A percentile compares a stretch with the other conserved stretches of the same genome.
phyloP scores from a whole-genome alignment of 2,888 invertebrate species.

The Gandaritis pyraliata region DNA sequence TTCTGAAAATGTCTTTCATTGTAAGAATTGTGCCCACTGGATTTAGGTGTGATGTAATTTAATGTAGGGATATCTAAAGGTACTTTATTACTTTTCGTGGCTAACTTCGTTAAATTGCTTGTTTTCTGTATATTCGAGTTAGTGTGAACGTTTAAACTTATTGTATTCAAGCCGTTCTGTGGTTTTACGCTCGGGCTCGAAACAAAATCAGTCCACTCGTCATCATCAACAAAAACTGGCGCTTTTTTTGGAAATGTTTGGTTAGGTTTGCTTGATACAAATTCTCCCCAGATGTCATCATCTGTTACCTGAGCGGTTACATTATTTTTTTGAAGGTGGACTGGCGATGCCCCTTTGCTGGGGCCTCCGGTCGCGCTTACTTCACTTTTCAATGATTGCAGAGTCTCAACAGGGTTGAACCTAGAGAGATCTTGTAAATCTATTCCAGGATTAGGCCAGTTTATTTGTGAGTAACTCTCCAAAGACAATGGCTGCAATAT shows the following conservation, averaged over 20 bases:
- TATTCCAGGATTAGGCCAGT: conserved; percentile 86
- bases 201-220: conserved; percentile 81
- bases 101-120: conserved; percentile 55
- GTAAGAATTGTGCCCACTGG: conserved; percentile 62
- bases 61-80: conserved; percentile 73
- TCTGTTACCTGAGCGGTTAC: conserved; percentile 61
- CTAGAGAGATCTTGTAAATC: conserved; percentile 78
- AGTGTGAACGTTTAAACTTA: conserved; percentile 77
- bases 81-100: conserved; percentile 60
- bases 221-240: conserved; percentile 66
- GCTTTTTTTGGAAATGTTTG: conserved; percentile 60
- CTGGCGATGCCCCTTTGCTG: conserved; percentile 69
- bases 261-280: conserved; percentile 81
- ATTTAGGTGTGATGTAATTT: conserved; percentile 79
- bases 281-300: conserved; percentile 86
- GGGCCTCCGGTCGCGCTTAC: conserved; percentile 54
- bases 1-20: conserved; percentile 80
- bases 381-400: conserved; percentile 74
- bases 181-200: conserved; percentile 75
- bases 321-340: conserved; percentile 56
- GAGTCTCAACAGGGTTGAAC: conserved; percentile 78
- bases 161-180: conserved; percentile 76
- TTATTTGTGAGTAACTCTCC: conserved; percentile 83
- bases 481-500: conserved; percentile 78
- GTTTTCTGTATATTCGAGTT: conserved; percentile 71